Conservation (phyloP, 2,113 vertebrate genomes). For the Sakesphorus luctuosus region DNA sequence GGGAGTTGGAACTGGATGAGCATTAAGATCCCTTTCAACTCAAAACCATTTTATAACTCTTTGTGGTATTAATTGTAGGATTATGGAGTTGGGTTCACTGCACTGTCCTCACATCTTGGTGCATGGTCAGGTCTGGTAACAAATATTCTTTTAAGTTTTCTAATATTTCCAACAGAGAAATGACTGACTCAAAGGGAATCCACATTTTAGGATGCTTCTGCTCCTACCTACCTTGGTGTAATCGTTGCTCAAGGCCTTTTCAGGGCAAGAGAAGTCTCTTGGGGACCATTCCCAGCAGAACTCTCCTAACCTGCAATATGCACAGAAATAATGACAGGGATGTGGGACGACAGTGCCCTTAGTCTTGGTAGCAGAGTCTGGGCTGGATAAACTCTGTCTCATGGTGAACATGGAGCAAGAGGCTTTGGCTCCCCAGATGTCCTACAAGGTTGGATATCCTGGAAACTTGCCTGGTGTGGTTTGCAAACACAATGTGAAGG, state of each 20-base stretch:
- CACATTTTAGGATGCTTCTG: not conserved
- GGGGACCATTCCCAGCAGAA: not conserved
- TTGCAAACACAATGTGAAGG: not conserved
- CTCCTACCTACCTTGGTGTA: not conserved
- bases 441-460: not conserved
- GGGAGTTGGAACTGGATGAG: not conserved
- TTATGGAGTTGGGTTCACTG: not conserved
- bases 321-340: not conserved
- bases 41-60: not conserved
- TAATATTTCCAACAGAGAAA: not conserved
- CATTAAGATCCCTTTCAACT: not conserved
- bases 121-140: not conserved
- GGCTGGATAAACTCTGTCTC: not conserved
- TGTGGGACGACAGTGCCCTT: too few relatives aligned
- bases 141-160: not conserved
- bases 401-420: accelerated
- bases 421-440: not conserved
- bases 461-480: not conserved
- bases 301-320: not conserved
- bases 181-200: not conserved
- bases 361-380: not conserved
- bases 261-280: not conserved
- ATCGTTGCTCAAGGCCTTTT: not conserved
- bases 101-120: not conserved
- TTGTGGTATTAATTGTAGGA: not conserved